A percentile compares a stretch with the other conserved stretches of the same genome.
phyloP scores from a whole-genome alignment of 2,113 vertebrate species.

The Tympanuchus pallidicinctus region DNA sequence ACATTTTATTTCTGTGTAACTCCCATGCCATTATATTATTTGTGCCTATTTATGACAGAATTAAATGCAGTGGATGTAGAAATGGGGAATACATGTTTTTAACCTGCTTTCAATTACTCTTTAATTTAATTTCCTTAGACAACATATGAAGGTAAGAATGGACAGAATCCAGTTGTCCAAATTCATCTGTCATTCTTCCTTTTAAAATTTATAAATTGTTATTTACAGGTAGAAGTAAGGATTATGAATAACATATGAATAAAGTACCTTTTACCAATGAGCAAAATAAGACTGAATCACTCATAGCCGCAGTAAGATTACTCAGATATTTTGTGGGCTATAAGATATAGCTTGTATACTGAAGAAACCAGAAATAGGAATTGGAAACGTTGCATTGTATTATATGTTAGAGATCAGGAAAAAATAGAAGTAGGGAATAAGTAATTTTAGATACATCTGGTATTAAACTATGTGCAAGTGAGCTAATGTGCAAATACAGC shows the following conservation, averaged over 20 bases:
- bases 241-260: neutral
- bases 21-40: neutral
- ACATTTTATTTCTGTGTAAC: neutral
- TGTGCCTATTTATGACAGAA: neutral
- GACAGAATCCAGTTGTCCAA: neutral
- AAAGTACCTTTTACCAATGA: neutral
- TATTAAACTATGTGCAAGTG: neutral
- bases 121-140: neutral
- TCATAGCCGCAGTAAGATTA: neutral
- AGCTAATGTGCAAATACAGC: neutral
- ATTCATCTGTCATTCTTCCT: neutral
- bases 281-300: neutral
- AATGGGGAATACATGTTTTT: neutral
- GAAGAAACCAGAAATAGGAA: neutral
- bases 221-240: neutral
- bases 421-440: neutral
- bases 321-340: neutral
- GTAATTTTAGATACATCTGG: neutral
- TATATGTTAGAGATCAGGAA: neutral
- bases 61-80: neutral
- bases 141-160: neutral
- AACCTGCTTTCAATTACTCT: neutral
- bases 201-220: neutral
- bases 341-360: neutral
- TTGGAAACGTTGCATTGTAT: neutral